Percentiles rank a stretch among this genome's conserved stretches.
Evolutionary conservation across 2,888 invertebrate genomes (phyloP).

Genomic region (Ferdinandea cuprea): DNA sequence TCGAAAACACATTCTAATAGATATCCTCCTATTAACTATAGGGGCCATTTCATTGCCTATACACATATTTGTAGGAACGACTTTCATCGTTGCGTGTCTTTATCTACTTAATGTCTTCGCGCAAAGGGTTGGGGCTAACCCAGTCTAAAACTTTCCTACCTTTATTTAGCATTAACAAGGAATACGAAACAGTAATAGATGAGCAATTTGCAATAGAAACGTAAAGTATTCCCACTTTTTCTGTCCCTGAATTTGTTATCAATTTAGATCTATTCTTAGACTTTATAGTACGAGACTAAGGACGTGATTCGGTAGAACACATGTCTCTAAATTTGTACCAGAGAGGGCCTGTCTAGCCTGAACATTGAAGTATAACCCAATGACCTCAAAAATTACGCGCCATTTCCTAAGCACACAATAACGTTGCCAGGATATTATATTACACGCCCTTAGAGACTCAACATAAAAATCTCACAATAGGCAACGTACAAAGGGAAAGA

Average conservation of each 20-base stretch:
- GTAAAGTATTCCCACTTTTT: neutral
- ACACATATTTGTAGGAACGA: constrained; percentile 2
- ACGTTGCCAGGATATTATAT: constrained; percentile 38
- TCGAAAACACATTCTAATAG: constrained; percentile 45
- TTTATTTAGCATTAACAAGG: constrained; percentile 52
- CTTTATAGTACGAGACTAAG: neutral
- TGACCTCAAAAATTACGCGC: constrained; percentile 73
- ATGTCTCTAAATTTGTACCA: neutral
- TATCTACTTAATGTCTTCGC: constrained; percentile 54
- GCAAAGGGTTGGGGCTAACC: constrained; percentile 37
- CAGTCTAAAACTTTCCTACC: constrained; percentile 29
- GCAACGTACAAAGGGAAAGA: constrained; percentile 37
- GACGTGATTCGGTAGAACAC: neutral
- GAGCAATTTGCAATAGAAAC: constrained; percentile 36
- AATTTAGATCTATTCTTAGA: constrained; percentile 7
- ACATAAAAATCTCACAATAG: constrained; percentile 7
- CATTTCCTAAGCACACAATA: constrained; percentile 46
- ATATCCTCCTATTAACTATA: constrained; percentile 39
- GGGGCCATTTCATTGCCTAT: constrained; percentile 18
- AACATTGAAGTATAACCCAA: constrained; percentile 53
- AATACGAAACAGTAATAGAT: constrained; percentile 36
- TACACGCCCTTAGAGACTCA: constrained; percentile 26
- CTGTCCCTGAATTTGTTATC: neutral
- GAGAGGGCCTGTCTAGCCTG: constrained; percentile 44
- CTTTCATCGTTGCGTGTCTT: constrained; percentile 54